Conservation (phyloP, 2,113 vertebrate genomes). For the Petroica traversi region DNA sequence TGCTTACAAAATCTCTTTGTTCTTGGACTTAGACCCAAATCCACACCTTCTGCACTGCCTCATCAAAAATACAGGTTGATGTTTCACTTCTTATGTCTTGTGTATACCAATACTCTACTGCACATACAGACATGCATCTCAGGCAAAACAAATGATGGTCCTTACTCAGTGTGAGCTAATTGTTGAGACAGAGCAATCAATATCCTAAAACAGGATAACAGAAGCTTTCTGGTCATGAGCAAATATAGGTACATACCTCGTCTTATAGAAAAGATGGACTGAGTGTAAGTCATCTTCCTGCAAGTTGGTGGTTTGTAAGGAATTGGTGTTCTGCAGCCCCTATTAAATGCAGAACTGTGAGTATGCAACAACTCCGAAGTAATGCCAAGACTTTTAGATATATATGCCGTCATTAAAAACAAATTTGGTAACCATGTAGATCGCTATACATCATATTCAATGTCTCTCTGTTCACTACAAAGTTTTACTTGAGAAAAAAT, state of each 20-base stretch:
- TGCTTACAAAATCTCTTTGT: constrained; percentile 35
- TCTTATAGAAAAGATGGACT: not conserved
- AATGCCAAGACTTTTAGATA: not conserved
- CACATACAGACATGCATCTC: not conserved
- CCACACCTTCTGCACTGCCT: not conserved
- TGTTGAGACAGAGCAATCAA: not conserved
- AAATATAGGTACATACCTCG: not conserved
- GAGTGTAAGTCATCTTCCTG: not conserved
- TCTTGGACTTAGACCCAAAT: constrained; percentile 18
- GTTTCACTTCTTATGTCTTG: not conserved
- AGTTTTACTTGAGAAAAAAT: not conserved
- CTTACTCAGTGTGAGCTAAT: not conserved
- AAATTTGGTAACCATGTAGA: not conserved
- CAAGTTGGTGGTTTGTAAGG: not conserved
- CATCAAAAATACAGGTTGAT: constrained; percentile 51
- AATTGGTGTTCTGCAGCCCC: not conserved
- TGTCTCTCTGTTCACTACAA: not conserved
- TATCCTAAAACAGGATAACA: not conserved
- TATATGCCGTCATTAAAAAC: not conserved
- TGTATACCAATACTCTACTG: not conserved
- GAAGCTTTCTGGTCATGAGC: not conserved
- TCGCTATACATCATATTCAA: not conserved
- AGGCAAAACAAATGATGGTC: not conserved
- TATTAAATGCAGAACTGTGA: not conserved
- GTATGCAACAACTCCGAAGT: not conserved